A percentile compares a stretch with the other conserved stretches of the same genome.
Conservation (phyloP, 2,888 invertebrate genomes). For the Trypoxylon attenuatum region DNA sequence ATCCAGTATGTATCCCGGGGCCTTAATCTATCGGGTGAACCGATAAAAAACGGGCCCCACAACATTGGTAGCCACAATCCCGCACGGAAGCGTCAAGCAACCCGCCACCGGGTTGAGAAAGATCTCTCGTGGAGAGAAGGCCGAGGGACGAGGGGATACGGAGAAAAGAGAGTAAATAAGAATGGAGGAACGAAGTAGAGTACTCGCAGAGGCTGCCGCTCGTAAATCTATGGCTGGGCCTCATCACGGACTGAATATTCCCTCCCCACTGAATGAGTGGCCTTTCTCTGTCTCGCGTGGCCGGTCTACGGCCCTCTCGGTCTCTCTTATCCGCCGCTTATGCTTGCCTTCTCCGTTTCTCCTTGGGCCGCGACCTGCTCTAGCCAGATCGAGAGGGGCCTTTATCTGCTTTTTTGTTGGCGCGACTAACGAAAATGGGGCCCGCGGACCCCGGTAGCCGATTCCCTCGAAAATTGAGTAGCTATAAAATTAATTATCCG, state of each 20-base stretch:
- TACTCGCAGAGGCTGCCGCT: conserved; percentile 64
- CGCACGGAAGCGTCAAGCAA: conserved; percentile 9
- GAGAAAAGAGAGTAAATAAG: conserved; percentile 63
- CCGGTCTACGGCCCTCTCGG: not conserved
- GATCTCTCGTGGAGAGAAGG: too few species aligned
- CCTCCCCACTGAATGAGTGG: conserved; percentile 23
- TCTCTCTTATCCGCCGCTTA: not conserved
- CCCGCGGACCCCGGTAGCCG: conserved; percentile 68
- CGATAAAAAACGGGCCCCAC: conserved; percentile 45
- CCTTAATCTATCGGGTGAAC: conserved; percentile 33
- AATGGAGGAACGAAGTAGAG: conserved; percentile 49
- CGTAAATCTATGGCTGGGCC: conserved; percentile 70
- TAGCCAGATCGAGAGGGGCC: conserved; percentile 21
- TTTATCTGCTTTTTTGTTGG: conserved; percentile 49
- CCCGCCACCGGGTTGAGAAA: conserved; percentile 8
- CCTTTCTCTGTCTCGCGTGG: conserved; percentile 3
- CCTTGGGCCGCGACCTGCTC: conserved; percentile 7
- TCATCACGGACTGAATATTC: conserved; percentile 68
- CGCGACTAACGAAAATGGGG: conserved; percentile 68
- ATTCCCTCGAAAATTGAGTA: conserved; percentile 73
- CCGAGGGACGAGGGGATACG: conserved; percentile 24
- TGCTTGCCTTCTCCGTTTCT: not conserved
- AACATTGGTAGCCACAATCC: conserved; percentile 48
- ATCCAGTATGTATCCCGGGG: not conserved
- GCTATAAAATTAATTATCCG: conserved; percentile 75